A percentile compares a stretch with the other conserved stretches of the same genome.
These are phyloP conservation scores for Cichlasoma orientale DNA, from an alignment of 2,797 vertebrate species.

Conservation along the genomic window DNA sequence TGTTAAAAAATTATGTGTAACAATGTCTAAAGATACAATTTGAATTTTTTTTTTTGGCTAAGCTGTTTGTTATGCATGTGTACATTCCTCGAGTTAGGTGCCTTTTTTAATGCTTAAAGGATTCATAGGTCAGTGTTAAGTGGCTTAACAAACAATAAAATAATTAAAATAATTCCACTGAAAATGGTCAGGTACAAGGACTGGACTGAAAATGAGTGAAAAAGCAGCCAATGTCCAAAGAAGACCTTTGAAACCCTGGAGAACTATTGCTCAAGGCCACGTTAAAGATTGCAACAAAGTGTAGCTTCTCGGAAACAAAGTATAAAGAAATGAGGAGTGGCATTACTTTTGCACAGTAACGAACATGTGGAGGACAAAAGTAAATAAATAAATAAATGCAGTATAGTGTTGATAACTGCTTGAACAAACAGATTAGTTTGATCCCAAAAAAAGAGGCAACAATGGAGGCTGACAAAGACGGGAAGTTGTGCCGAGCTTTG, in stretches of 20 bases:
- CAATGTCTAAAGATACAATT: neutral
- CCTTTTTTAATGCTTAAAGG: neutral
- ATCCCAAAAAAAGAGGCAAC: conserved; percentile 64
- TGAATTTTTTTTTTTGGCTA: neutral
- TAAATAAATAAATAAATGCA: neutral
- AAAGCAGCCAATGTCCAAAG: neutral
- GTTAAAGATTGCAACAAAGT: neutral
- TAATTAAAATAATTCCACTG: neutral
- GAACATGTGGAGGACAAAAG: neutral
- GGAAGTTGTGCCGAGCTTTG: conserved; percentile 59
- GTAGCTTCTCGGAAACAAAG: neutral
- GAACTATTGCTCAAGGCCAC: neutral
- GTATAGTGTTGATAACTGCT: conserved; percentile 14
- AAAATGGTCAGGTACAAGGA: neutral
- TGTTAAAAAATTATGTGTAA: neutral
- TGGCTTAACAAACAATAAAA: neutral
- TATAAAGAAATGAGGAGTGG: neutral
- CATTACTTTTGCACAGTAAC: neutral
- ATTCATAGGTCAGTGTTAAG: neutral
- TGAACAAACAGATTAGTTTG: conserved; percentile 37
- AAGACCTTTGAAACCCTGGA: neutral
- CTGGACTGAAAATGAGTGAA: neutral
- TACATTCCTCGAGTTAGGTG: neutral
- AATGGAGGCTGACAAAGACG: conserved; percentile 71
- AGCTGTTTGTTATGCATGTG: too few relatives aligned